Conservation (phyloP, 2,888 invertebrate genomes). For the Slavum lentiscoides region DNA sequence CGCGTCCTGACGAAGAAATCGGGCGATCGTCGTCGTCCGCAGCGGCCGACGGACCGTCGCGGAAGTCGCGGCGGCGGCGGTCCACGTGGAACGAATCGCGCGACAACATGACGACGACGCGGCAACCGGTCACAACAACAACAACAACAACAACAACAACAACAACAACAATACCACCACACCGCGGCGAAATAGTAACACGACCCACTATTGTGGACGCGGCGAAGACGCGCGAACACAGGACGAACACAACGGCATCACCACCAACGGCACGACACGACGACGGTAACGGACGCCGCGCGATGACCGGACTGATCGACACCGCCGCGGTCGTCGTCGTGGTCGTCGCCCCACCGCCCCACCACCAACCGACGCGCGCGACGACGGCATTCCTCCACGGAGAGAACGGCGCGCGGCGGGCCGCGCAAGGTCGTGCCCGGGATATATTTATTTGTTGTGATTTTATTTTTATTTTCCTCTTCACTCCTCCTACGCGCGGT, state of each 20-base stretch:
- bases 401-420: background rate
- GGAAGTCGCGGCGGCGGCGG: background rate
- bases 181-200: no score
- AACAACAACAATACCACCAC: no score
- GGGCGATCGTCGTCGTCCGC: background rate
- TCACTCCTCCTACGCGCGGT: no score
- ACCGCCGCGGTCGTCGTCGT: background rate
- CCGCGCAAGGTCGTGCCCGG: constrained; percentile 47
- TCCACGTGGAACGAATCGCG: constrained; percentile 43
- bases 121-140: no score
- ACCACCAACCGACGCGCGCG: background rate
- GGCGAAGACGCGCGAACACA: background rate
- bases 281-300: constrained; percentile 20
- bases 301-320: constrained; percentile 38
- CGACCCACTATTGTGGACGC: background rate
- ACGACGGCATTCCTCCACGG: constrained; percentile 31
- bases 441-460: no score
- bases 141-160: no score
- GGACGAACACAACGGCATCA: background rate
- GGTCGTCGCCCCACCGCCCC: background rate
- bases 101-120: constrained; percentile 19
- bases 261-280: background rate
- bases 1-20: background rate
- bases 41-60: no score
- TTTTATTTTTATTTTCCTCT: background rate